phyloP scores from a whole-genome alignment of 2,888 invertebrate genomes.

The Dynastes grantii region DNA sequence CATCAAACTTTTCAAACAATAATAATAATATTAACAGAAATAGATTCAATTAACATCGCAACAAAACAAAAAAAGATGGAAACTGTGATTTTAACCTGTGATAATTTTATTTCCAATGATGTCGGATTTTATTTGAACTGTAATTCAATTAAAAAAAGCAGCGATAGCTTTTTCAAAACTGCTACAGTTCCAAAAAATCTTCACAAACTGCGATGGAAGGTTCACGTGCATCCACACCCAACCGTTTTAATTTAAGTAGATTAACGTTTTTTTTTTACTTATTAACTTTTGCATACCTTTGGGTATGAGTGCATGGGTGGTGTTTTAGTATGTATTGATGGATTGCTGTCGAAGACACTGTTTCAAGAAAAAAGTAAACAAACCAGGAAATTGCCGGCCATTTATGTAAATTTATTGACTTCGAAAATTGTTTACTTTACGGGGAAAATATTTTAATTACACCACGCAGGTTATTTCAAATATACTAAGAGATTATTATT shows the following conservation, averaged over 20 bases:
- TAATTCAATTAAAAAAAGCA: not conserved
- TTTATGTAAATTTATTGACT: constrained; percentile 19
- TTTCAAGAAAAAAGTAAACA: not conserved
- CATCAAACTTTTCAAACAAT: not conserved
- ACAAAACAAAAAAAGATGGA: not conserved
- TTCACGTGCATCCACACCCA: constrained; percentile 1
- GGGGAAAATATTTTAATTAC: not conserved
- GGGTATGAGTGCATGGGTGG: constrained; percentile 6
- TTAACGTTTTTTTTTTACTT: constrained; percentile 6
- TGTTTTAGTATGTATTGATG: not conserved
- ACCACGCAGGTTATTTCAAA: not conserved
- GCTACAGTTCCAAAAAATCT: not conserved
- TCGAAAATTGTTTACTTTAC: constrained; percentile 13
- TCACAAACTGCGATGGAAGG: not conserved
- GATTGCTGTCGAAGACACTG: not conserved
- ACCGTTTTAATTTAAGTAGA: not conserved
- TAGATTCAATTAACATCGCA: not conserved
- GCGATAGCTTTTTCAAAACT: not conserved
- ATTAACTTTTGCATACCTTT: constrained; percentile 7
- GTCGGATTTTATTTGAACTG: not conserved
- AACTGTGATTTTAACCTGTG: constrained; percentile 16
- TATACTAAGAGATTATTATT: not conserved
- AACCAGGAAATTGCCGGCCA: constrained; percentile 6
- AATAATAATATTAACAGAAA: not conserved
- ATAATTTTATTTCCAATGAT: constrained; percentile 15